These are phyloP conservation scores for Caerostris extrusa DNA, from an alignment of 1,140 invertebrate species.

Conservation along the genomic window DNA sequence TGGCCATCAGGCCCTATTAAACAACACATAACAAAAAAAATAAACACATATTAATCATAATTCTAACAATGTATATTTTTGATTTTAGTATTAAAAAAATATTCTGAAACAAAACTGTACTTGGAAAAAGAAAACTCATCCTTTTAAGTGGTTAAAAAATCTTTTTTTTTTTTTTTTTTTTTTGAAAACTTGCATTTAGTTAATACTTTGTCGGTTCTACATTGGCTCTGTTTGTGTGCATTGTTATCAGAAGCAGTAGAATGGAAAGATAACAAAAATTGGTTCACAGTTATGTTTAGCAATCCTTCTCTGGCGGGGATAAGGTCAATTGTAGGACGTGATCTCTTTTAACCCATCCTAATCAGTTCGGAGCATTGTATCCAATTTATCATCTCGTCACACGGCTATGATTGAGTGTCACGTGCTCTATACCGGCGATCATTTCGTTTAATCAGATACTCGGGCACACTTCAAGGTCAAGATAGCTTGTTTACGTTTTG, in stretches of 20 bases:
- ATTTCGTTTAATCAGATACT: neutral
- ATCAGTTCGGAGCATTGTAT: neutral
- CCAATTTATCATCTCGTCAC: constrained; percentile 10
- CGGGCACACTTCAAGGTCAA: neutral
- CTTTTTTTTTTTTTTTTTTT: too few relatives aligned
- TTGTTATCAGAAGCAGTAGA: neutral
- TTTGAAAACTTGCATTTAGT: too few relatives aligned
- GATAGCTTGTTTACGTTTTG: neutral
- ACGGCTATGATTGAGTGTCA: neutral
- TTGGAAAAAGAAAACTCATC: too few relatives aligned
- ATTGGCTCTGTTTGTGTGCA: too few relatives aligned
- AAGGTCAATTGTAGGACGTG: constrained; percentile 15
- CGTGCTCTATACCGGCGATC: neutral
- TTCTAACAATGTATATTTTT: too few relatives aligned
- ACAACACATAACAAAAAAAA: too few relatives aligned
- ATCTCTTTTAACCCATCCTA: constrained; percentile 11
- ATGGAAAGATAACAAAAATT: neutral
- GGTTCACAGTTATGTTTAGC: neutral
- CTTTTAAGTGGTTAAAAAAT: too few relatives aligned
- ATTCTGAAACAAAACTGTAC: too few relatives aligned
- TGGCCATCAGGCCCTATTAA: too few relatives aligned
- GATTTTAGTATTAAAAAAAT: too few relatives aligned
- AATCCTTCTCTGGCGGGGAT: neutral
- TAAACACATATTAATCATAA: too few relatives aligned
- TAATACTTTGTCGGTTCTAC: too few relatives aligned